A percentile compares a stretch with the other conserved stretches of the same genome.
Evolutionary conservation across 2,888 invertebrate genomes (phyloP).

Genomic region (Anagyrus pseudococci): DNA sequence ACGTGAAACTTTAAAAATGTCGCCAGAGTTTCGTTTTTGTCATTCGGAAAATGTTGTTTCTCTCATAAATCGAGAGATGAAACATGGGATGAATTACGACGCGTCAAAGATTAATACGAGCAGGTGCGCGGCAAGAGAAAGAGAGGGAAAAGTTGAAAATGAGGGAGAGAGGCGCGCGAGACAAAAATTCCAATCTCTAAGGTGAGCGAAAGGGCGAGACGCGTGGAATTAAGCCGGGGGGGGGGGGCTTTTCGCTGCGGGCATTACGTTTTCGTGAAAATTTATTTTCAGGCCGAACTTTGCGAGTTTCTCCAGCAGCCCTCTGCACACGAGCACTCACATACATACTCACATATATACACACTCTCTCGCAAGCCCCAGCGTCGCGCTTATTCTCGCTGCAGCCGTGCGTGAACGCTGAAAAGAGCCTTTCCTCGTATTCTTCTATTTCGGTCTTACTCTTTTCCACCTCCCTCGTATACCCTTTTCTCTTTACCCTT

Average conservation of each 20-base stretch:
- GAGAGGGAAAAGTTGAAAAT: slow-evolving; percentile 1
- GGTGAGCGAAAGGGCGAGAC: slow-evolving; percentile 22
- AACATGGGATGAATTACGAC: too few species aligned
- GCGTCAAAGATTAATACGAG: too few species aligned
- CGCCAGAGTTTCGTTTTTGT: too few species aligned
- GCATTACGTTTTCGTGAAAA: slow-evolving; percentile 43
- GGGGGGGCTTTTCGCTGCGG: slow-evolving; percentile 39
- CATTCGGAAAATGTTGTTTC: too few species aligned
- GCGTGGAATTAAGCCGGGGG: slow-evolving; percentile 38
- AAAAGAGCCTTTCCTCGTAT: slow-evolving; percentile 33
- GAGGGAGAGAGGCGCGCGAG: too few species aligned
- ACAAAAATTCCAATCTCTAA: slow-evolving; percentile 35
- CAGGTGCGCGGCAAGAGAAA: neutral
- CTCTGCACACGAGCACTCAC: slow-evolving; percentile 5
- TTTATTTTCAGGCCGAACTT: slow-evolving; percentile 42
- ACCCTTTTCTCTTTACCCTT: neutral
- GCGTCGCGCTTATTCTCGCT: slow-evolving; percentile 27
- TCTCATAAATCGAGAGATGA: too few species aligned
- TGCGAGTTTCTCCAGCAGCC: slow-evolving; percentile 11
- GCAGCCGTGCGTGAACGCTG: slow-evolving; percentile 24
- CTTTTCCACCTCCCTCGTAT: slow-evolving; percentile 7
- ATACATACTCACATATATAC: too few species aligned
- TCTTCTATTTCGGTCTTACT: slow-evolving; percentile 14
- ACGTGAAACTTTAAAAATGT: too few species aligned
- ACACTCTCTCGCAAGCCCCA: too few species aligned